These are phyloP conservation scores for Desmophyllum pertusum DNA, from an alignment of 92 coral and sea anemone species.

Conservation along the genomic window DNA sequence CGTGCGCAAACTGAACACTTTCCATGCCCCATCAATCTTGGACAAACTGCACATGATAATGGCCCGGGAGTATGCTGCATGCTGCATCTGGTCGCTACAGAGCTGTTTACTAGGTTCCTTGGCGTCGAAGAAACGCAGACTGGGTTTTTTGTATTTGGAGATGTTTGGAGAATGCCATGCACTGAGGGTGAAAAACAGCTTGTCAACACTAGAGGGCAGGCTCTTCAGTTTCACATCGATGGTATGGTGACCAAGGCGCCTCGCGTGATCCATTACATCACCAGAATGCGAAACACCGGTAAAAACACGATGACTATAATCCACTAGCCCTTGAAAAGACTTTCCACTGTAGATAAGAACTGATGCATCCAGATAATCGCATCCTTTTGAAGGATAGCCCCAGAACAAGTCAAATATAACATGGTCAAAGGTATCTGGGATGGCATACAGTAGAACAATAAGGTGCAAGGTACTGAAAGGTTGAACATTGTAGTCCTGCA, in stretches of 20 bases:
- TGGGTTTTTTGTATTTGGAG: constrained; percentile 85
- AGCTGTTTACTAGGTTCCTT: constrained; percentile 80
- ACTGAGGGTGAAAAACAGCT: constrained; percentile 89
- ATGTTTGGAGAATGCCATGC: constrained; percentile 93
- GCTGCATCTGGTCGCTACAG: constrained; percentile 85
- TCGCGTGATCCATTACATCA: constrained; percentile 70
- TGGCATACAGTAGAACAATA: constrained; percentile 82
- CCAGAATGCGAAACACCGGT: constrained; percentile 83
- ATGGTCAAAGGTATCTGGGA: constrained; percentile 80
- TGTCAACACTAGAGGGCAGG: constrained; percentile 69
- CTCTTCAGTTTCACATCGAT: constrained; percentile 76
- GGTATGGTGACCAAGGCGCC: constrained; percentile 84
- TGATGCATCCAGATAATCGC: constrained; percentile 87
- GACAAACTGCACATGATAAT: constrained; percentile 92
- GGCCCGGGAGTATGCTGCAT: constrained; percentile 95
- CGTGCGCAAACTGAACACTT: constrained; percentile 80
- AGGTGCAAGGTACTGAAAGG: constrained; percentile 83
- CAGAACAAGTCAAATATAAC: constrained; percentile 91
- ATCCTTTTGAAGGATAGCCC: constrained; percentile 77
- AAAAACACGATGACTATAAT: constrained; percentile 23
- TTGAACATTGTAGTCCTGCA: constrained; percentile 75
- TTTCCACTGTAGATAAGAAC: constrained; percentile 81
- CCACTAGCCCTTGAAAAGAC: constrained; percentile 63
- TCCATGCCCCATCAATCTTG: constrained; percentile 80
- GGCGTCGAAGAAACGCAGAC: constrained; percentile 84